Evolutionary conservation across 2,113 vertebrate genomes (phyloP).

Genomic region (Empidonax alnorum): DNA sequence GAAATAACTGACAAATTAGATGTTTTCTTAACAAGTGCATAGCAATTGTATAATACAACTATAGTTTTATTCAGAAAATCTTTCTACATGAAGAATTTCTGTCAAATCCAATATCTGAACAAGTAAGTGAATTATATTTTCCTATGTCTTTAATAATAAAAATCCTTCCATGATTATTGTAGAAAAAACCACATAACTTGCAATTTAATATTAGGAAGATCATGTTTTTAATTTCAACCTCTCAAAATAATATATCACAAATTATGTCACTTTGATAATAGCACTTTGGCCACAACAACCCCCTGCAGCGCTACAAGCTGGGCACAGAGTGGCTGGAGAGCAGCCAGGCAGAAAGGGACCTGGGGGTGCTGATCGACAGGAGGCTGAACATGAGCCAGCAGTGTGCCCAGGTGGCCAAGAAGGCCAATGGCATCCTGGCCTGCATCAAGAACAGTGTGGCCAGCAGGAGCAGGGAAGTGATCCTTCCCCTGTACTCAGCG

Average conservation of each 20-base stretch:
- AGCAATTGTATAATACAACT: neutral
- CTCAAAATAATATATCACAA: neutral
- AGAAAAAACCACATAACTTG: neutral
- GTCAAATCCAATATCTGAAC: neutral
- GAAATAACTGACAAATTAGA: neutral
- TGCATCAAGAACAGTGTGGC: too few species aligned
- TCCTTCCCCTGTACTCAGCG: too few species aligned
- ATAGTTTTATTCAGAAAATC: neutral
- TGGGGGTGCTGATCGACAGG: too few species aligned
- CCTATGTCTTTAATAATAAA: neutral
- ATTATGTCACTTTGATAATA: neutral
- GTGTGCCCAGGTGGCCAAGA: too few species aligned
- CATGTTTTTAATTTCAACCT: neutral
- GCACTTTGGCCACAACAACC: neutral
- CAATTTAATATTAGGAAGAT: neutral
- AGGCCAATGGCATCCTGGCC: too few species aligned
- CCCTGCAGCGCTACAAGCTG: too few species aligned
- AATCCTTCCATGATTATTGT: neutral
- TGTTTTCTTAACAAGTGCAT: neutral
- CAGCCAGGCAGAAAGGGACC: too few species aligned
- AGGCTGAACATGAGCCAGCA: too few species aligned
- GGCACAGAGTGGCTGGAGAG: too few species aligned
- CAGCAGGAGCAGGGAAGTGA: too few species aligned
- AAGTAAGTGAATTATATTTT: neutral
- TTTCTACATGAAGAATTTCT: neutral